Conservation (phyloP, 2,888 invertebrate genomes). For the Melangyna quadrimaculata region DNA sequence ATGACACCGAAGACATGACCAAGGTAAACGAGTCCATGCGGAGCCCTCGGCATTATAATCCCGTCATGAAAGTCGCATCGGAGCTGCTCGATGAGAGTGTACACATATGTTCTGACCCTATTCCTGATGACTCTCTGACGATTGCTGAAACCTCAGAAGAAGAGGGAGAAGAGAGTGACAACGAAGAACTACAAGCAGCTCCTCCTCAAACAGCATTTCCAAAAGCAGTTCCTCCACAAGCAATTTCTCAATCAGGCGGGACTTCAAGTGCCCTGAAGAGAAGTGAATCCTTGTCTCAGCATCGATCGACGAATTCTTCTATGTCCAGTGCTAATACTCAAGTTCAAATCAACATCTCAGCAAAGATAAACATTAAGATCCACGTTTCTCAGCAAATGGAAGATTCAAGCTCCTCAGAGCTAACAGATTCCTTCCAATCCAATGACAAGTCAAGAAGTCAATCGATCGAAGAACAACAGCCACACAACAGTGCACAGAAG, state of each 20-base stretch:
- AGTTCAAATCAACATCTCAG: slow-evolving; percentile 79
- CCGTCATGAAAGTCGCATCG: slow-evolving; percentile 20
- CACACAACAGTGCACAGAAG: slow-evolving; percentile 53
- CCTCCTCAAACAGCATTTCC: background rate
- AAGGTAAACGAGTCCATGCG: slow-evolving; percentile 9
- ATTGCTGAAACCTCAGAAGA: slow-evolving; percentile 78
- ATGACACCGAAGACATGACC: slow-evolving; percentile 73
- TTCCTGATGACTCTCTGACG: slow-evolving; percentile 76
- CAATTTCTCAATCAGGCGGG: background rate
- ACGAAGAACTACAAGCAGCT: background rate
- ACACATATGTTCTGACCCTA: slow-evolving; percentile 9
- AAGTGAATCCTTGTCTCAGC: slow-evolving; percentile 11
- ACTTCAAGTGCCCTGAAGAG: slow-evolving; percentile 12
- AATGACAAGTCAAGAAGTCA: slow-evolving; percentile 18
- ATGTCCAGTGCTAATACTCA: slow-evolving; percentile 44
- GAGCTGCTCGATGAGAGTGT: slow-evolving; percentile 46
- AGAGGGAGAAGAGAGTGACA: slow-evolving; percentile 27
- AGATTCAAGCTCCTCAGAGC: slow-evolving; percentile 25
- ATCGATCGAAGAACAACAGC: slow-evolving; percentile 40
- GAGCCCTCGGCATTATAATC: slow-evolving; percentile 28
- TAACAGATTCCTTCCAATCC: slow-evolving; percentile 17
- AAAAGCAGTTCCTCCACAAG: background rate
- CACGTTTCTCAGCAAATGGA: slow-evolving; percentile 75
- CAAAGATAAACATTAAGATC: slow-evolving; percentile 80
- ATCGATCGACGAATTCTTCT: slow-evolving; percentile 17